These are phyloP conservation scores for Archips crataeganus DNA, from an alignment of 2,888 invertebrate genomes.

Conservation along the genomic window DNA sequence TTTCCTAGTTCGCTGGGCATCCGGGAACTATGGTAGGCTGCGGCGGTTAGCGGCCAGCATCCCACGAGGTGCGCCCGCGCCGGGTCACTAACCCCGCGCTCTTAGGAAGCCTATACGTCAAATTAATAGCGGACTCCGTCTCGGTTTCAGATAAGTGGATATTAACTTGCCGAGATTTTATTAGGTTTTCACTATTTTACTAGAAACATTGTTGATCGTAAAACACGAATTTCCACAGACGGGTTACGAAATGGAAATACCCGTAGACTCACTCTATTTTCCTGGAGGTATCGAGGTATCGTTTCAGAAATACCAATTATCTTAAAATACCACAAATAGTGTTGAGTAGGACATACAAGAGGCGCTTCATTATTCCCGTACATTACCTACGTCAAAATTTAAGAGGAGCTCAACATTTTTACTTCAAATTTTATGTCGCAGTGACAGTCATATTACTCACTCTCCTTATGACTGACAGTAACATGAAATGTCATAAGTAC, in stretches of 20 bases:
- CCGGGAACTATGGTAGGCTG: conserved; percentile 62
- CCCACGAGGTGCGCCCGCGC: conserved; percentile 68
- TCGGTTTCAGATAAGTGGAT: conserved; percentile 48
- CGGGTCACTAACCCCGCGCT: conserved; percentile 66
- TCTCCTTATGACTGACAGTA: too few relatives aligned
- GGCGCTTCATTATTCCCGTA: too few relatives aligned
- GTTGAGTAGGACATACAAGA: too few relatives aligned
- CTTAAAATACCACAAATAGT: too few relatives aligned
- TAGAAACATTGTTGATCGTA: background rate
- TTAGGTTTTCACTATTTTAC: conserved; percentile 18
- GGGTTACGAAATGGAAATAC: background rate
- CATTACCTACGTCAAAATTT: too few relatives aligned
- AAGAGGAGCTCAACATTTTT: too few relatives aligned
- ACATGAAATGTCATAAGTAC: too few relatives aligned
- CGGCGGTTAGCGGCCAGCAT: conserved; percentile 62
- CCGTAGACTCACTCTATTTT: too few relatives aligned
- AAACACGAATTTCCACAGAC: background rate
- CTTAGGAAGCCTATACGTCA: conserved; percentile 71
- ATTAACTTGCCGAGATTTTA: conserved; percentile 23
- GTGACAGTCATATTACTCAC: too few relatives aligned
- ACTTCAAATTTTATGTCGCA: too few relatives aligned
- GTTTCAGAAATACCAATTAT: too few relatives aligned
- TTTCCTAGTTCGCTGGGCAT: conserved; percentile 51
- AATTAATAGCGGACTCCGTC: conserved; percentile 68
- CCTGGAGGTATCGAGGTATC: too few relatives aligned